Conservation (phyloP, 2,888 invertebrate species). For the Mongoloraphidia duomilia region DNA sequence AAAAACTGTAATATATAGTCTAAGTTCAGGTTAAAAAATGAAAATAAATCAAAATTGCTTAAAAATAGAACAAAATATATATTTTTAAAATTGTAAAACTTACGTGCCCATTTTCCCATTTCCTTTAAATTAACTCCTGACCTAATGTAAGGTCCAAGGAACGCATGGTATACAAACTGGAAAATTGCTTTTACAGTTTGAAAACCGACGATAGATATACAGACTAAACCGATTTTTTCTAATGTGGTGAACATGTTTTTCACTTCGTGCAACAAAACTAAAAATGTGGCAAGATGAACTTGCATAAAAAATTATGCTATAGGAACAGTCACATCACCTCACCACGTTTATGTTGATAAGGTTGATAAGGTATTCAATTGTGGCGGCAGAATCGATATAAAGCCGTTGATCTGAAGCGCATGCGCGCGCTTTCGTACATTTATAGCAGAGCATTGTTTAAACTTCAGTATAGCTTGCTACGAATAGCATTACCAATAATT, state of each 20-base stretch:
- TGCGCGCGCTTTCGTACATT: too few species aligned
- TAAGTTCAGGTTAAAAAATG: too few species aligned
- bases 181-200: slow-evolving; percentile 38
- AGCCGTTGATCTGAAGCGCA: too few species aligned
- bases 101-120: slow-evolving; percentile 70
- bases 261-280: background rate
- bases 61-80: background rate
- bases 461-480: too few species aligned
- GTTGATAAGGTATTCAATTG: too few species aligned
- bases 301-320: too few species aligned
- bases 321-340: too few species aligned
- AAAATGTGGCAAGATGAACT: background rate
- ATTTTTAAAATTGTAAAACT: slow-evolving; percentile 25
- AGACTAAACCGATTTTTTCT: slow-evolving; percentile 35
- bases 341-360: too few species aligned
- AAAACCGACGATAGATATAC: slow-evolving; percentile 27
- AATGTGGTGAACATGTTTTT: slow-evolving; percentile 23
- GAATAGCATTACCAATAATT: too few species aligned
- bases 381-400: too few species aligned
- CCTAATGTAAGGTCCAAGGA: slow-evolving; percentile 38
- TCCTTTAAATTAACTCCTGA: slow-evolving; percentile 42
- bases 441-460: too few species aligned
- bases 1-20: too few species aligned
- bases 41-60: background rate
- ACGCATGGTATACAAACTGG: slow-evolving; percentile 25